Evolutionary conservation across 2,888 invertebrate genomes (phyloP), one percentile per base, ranked within the genome.

Genomic region (Ormyrus labotus): DNA sequence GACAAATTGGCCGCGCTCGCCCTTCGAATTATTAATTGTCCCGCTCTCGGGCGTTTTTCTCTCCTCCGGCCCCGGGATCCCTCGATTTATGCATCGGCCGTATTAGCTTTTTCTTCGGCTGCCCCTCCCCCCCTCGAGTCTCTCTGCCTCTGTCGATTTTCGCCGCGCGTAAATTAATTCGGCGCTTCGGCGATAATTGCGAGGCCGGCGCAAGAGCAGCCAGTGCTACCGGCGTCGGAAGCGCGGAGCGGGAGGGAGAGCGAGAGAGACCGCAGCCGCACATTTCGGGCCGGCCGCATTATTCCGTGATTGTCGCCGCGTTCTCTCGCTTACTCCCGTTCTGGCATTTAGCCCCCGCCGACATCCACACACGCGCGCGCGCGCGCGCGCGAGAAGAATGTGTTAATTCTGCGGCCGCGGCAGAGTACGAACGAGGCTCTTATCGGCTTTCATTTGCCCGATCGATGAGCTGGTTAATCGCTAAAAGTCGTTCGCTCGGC

Each of bases 1-100:
- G 90, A 90, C 90, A 90, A 90, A 90, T 90, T 89, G 89, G 53
- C 50, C 50, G 53, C 82, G 84, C 83, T 85, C 86, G 84, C 85
- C 83, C 84, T 84, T 87, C 89, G 87, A 89, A 89, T 90, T 90
- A 90, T 89, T 90, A 90, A 89, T 90, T 89, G 88, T 87, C 86
- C 83, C 71, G 71, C 81, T 86, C 86, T 87, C 87, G 34, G 34
- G 34, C 87, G 87, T 87, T 88, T 89, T 89, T 89, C 89, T 89
- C 89, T 87, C 85, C 83, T 86, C 85, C 82, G 84, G 84, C 85
- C 84, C 85, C 34, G 34, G 34, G 34, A 19, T 13, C 45, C 19
- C 64, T 60, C 50, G 50, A 5, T 53, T 11, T 19, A 50, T 48
- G 9, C 19, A 45, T 9, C 55, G 10, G 34, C 34, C 34, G 19